Conservation (phyloP, 2,888 invertebrate species). For the Drosophila flavopinicola region DNA sequence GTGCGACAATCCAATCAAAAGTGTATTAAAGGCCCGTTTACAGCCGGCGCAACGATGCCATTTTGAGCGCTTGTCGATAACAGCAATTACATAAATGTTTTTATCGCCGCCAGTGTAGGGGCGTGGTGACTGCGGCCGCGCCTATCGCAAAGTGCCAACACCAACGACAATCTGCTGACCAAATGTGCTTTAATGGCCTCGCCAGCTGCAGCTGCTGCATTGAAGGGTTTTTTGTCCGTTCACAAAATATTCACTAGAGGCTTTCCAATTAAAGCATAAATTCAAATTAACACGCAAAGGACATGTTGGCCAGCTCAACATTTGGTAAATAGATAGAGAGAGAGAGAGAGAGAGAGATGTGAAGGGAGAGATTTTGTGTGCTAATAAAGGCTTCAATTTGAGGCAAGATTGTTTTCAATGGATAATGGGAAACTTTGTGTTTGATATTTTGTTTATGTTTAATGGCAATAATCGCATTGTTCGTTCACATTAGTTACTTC, state of each 20-base stretch:
- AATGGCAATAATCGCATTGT: constrained; percentile 22
- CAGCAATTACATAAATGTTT: constrained; percentile 80
- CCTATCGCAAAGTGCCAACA: constrained; percentile 44
- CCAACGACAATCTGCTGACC: constrained; percentile 52
- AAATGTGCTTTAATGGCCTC: constrained; percentile 68
- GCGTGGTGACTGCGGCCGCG: constrained; percentile 23
- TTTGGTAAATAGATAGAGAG: not conserved
- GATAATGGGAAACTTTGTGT: not conserved
- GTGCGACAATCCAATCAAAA: constrained; percentile 81
- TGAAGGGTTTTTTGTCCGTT: constrained; percentile 13
- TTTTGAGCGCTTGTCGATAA: constrained; percentile 76
- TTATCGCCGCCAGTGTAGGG: constrained; percentile 44
- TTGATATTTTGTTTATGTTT: constrained; percentile 6
- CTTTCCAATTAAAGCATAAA: constrained; percentile 71
- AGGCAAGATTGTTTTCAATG: constrained; percentile 11
- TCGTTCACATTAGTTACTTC: constrained; percentile 19
- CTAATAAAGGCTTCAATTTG: constrained; percentile 1
- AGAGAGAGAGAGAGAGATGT: not conserved
- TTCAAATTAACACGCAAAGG: constrained; percentile 66
- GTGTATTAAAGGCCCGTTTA: constrained; percentile 75
- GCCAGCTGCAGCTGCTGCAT: constrained; percentile 50
- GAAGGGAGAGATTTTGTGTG: not conserved
- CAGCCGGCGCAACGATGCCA: constrained; percentile 57
- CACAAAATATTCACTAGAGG: constrained; percentile 28
- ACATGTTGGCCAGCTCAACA: constrained; percentile 17